Evolutionary conservation across 1,140 invertebrate genomes (phyloP).

Genomic region (Reticulitermes speratus): DNA sequence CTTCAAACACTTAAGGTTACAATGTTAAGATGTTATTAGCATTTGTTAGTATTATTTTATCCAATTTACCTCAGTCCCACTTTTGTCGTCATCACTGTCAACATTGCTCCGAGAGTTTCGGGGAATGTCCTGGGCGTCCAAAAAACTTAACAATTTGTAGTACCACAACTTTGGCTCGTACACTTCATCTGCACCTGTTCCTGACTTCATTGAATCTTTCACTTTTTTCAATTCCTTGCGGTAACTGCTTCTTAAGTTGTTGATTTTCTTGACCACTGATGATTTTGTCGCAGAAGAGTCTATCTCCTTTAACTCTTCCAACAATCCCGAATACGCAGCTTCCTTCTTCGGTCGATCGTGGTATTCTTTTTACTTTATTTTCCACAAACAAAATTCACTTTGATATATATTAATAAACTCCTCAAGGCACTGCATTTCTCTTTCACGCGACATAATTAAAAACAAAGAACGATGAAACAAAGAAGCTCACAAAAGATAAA

Average conservation of each 20-base stretch:
- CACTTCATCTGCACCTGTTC: constrained; percentile 39
- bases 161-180: constrained; percentile 42
- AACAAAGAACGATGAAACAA: no score
- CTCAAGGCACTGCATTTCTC: no score
- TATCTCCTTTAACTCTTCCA: constrained; percentile 40
- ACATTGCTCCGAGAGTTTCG: constrained; percentile 30
- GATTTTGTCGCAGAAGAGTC: constrained; percentile 39
- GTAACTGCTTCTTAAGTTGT: constrained; percentile 41
- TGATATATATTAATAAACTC: constrained; percentile 43
- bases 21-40: no score
- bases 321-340: constrained; percentile 39
- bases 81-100: constrained; percentile 34
- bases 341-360: constrained; percentile 41
- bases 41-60: no score
- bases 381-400: constrained; percentile 41
- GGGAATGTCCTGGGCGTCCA: constrained; percentile 38
- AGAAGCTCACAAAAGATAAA: no score
- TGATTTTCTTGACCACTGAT: constrained; percentile 42
- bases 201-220: constrained; percentile 40
- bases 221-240: constrained; percentile 42
- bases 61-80: constrained; percentile 32
- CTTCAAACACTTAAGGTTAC: no score
- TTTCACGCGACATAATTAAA: no score
- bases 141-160: constrained; percentile 41
- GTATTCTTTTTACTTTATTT: constrained; percentile 42